Base-by-base conservation (phyloP, 2,797 vertebrate species). In the Cirrhinus mrigala region DNA sequence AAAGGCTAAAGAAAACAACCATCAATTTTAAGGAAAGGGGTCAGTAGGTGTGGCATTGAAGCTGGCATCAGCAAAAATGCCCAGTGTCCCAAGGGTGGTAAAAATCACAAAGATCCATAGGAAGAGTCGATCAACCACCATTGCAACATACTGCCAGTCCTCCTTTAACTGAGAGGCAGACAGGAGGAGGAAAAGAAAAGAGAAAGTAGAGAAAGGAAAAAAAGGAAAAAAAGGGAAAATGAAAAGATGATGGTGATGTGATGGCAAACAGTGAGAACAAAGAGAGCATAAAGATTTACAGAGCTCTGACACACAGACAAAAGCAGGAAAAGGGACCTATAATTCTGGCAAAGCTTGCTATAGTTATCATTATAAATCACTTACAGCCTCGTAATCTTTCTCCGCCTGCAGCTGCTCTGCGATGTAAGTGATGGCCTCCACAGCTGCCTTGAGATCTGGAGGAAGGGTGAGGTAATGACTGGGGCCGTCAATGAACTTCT, bases 111-210 rank as follows among this genome's bases (percentile, higher is more conserved):
- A 97, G 87, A 95, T 95, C 95, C 95, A 96, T 79, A 97, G 93
- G 88, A 97, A 96, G 89, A 97, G 96, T 44, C 97, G 95, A 85
- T 97, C 97, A 73, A 97, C 96, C 22, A 97, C 97, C 97, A 97
- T 97, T 68, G 97, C 96, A n/a, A 97, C 96, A 33, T 96, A 97
- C 91, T 97, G 96, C 97, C 97, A 97, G 91, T 97, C 97, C 89
- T 97, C 96, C 88, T 93, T 96, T 86, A 96, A 89, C 96, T 97
- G 91, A 40, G 68, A 56, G 56, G 16, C 8, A 62, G 75, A 81
- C 1, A 82, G 40, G 12, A 44, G 29, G 62, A 37, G 40, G 64
- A 37, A 37, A 75, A 0, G 46, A 60, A 56, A 78, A 75, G 68
- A 52, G 3, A 54, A 74, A 74, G 33, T 15, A 24, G 29, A n/a